phyloP scores from a whole-genome alignment of 1,140 invertebrate species.

The Cephus cinctus region DNA sequence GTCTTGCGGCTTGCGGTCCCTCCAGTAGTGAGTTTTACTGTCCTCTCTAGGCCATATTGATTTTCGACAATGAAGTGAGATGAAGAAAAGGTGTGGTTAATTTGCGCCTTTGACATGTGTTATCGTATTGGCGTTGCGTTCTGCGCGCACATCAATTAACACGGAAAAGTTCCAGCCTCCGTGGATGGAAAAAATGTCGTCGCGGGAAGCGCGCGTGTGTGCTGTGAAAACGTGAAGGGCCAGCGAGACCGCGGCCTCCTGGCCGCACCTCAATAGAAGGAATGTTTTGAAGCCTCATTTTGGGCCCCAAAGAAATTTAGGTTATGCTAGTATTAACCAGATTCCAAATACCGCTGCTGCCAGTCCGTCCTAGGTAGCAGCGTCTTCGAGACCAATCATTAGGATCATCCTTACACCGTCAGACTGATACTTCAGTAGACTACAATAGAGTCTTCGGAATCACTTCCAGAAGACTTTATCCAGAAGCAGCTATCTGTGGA shows the following conservation, averaged over 20 bases:
- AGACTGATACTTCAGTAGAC: conserved; percentile 1
- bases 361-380: not conserved
- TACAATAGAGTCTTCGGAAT: not conserved
- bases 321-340: conserved; percentile 7
- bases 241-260: not conserved
- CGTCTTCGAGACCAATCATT: not conserved
- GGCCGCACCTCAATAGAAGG: not conserved
- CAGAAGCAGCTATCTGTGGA: not conserved
- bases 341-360: not conserved
- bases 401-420: conserved; percentile 7
- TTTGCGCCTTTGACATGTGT: conserved; percentile 6
- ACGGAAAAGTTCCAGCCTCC: not conserved
- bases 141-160: not conserved
- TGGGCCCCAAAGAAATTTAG: too few relatives aligned
- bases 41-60: conserved; percentile 21
- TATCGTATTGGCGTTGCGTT: not conserved
- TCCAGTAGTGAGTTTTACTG: too few relatives aligned
- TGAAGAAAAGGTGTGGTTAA: conserved; percentile 14
- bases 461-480: not conserved
- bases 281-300: conserved; percentile 5
- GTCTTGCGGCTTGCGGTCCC: too few relatives aligned
- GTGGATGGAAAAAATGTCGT: conserved; percentile 1
- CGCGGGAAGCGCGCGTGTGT: not conserved
- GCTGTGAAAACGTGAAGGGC: not conserved
- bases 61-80: conserved; percentile 15